Base-by-base conservation (phyloP, 2,113 vertebrate genomes). In the Cynocephalus volans region DNA sequence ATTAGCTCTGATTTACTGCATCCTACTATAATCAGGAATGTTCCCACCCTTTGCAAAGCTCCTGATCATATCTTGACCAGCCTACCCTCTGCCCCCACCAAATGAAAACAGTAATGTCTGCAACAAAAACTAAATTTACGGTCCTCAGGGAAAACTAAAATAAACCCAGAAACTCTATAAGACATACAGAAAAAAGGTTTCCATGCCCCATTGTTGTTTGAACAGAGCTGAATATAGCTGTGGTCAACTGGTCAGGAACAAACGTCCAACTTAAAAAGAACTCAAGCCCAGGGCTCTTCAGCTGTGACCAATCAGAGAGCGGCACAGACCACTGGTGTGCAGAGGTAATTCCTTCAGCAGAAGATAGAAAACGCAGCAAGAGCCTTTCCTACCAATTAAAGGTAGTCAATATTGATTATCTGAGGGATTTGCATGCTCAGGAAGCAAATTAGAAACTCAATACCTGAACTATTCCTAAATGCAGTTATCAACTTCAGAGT, bases 401-500 rank as follows among this genome's bases (percentile, higher is more conserved):
- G 98, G 98, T 98, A 97, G 98, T 98, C 98, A 98, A 97, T 99
- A 99, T 99, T 98, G 99, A 99, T 98, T 98, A 98, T 98, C 98
- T 98, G 98, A 99, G 98, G 98, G 98, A 99, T 99, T 99, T 98
- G 98, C 98, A 98, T 98, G 98, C 98, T 98, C 98, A 97, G 98
- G 98, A 99, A 99, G 98, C 98, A 99, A 99, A 99, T 99, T 98
- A 99, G 98, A 99, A 99, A 99, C 98, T 99, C 99, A 99, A 98
- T 99, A 99, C 98, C 99, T 99, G 98, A 98, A 99, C 98, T 99
- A 98, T 99, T 98, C 98, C 98, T 99, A 99, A 99, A 99, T 97
- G 98, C 97, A 98, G 98, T 99, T 99, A 99, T 98, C 99, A 99
- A 99, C 99, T 98, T 98, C 98, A 98, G 98, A 98, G 98, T 98